Percentiles rank a stretch among this genome's conserved stretches.
phyloP scores from a whole-genome alignment of 2,113 vertebrate genomes.

The Strigops habroptila region DNA sequence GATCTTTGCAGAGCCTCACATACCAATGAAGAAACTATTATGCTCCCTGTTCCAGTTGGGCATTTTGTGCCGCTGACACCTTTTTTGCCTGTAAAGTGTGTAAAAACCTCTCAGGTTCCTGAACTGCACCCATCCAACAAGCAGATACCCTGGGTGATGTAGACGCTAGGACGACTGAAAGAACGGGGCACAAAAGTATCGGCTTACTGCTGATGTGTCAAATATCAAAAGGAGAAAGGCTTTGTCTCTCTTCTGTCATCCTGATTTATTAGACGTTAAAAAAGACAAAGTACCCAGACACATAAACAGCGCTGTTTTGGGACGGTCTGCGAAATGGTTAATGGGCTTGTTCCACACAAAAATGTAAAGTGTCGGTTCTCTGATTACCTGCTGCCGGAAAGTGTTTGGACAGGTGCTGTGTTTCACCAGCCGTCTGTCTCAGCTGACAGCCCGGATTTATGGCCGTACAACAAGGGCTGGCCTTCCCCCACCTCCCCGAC shows the following conservation, averaged over 20 bases:
- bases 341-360: constrained; percentile 54
- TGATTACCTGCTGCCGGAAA: constrained; percentile 21
- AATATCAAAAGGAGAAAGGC: not conserved
- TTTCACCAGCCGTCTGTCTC: constrained; percentile 28
- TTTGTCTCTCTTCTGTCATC: constrained; percentile 35
- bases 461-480: not conserved
- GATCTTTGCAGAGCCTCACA: not conserved
- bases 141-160: not conserved
- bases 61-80: not conserved
- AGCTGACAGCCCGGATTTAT: constrained; percentile 43
- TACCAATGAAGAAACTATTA: not conserved
- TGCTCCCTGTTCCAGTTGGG: not conserved
- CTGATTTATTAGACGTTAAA: constrained; percentile 60
- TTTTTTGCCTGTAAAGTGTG: not conserved
- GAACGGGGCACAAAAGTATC: not conserved
- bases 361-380: constrained; percentile 46
- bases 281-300: constrained; percentile 32
- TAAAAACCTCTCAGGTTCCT: not conserved
- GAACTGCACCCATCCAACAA: not conserved
- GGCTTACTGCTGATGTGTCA: not conserved
- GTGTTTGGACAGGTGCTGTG: constrained; percentile 61
- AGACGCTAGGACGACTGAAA: not conserved
- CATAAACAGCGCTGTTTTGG: not conserved
- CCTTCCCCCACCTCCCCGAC: not conserved
- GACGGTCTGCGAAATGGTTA: constrained; percentile 41